Evolutionary conservation across 1,140 invertebrate genomes (phyloP), one percentile per base, ranked within the genome.

Genomic region (Cheumatopsyche charites): DNA sequence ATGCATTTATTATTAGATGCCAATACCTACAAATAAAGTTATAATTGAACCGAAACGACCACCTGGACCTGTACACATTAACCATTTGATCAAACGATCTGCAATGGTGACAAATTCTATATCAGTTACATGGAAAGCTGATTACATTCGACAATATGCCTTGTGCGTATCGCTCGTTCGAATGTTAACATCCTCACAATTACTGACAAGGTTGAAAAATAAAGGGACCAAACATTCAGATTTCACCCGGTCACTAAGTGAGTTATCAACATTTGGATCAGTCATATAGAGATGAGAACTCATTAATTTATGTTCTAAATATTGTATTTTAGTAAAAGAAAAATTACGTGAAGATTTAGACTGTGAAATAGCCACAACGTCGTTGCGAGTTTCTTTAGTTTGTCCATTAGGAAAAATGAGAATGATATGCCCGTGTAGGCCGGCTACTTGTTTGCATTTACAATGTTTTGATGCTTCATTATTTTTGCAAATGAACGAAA

Each of bases 401-500:
- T 94, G 94, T 84, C 91, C 95, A 52, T 80, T 97, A 42, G 94
- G 94, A 23, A 96, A 96, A 83, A 94, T 94, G 89, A 86, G 94
- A 63, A 96, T 97, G 90, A 84, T 83, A 25, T 89, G 92, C 42
- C 96, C 96, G 0, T 94, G 92, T 81, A 87, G 94, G 1, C 71
- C 94, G 3, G 89, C 88, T 2, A 93, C 92, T 0, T 98, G 96
- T 80, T 88, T 88, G 19, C 96, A 98, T 87, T 84, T 98, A 42
- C 96, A 98, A 79, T 98, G 95, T 82, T 98, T 98, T 78, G 96
- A 98, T 85, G 94, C 95, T 0, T 90, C 88, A 1, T 84, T 95
- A 21, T 97, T 91, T 81, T 83, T 98, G 55, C 92, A 94, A 87
- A 98, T 98, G 95, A 98, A 98, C 81, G 96, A 98, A 82, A 89